Evolutionary conservation across 2,888 invertebrate genomes (phyloP).

Genomic region (Polyploca ridens): DNA sequence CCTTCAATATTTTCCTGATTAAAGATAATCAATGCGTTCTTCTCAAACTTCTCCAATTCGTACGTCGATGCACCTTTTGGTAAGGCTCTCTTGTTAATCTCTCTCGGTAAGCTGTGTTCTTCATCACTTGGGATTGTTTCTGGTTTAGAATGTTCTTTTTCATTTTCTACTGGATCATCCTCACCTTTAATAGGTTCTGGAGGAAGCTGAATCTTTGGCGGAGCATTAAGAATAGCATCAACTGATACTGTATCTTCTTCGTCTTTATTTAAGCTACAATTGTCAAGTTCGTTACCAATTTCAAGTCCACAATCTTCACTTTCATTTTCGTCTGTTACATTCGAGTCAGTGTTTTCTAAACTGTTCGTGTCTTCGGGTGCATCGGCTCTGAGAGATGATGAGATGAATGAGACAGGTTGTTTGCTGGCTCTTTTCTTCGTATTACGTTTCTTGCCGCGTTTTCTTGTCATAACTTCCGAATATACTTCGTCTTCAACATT

Average conservation of each 20-base stretch:
- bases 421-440: background rate
- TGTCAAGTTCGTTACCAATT: background rate
- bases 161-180: background rate
- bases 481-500: background rate
- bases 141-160: background rate
- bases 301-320: background rate
- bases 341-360: background rate
- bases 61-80: slow-evolving; percentile 57
- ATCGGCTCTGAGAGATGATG: too few relatives aligned
- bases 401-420: background rate
- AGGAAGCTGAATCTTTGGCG: background rate
- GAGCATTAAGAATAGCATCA: background rate
- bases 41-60: slow-evolving; percentile 65
- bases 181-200: background rate
- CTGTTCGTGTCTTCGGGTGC: background rate
- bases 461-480: background rate
- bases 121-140: background rate
- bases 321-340: background rate
- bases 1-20: slow-evolving; percentile 62
- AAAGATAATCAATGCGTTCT: slow-evolving; percentile 65
- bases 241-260: background rate
- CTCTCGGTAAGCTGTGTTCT: slow-evolving; percentile 7
- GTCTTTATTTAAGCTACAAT: background rate
- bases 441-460: background rate
- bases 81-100: slow-evolving; percentile 47